These are phyloP conservation scores for Formica selysi DNA, from an alignment of 1,140 invertebrate genomes.

Conservation along the genomic window DNA sequence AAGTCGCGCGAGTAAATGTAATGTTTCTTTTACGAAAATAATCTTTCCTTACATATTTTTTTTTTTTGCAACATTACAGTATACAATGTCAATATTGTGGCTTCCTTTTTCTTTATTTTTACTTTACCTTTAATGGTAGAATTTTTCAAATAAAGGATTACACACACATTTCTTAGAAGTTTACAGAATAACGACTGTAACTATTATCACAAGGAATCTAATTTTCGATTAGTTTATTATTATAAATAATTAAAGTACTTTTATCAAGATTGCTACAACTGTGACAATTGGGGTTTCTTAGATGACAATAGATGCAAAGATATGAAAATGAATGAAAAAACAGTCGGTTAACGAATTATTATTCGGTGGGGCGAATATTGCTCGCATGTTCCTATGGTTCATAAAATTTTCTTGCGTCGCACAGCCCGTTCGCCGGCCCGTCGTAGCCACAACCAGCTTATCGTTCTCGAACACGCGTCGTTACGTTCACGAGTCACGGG, in stretches of 20 bases:
- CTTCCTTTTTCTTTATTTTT: too few species aligned
- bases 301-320: neutral
- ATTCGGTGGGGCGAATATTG: neutral
- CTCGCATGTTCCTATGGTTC: conserved; percentile 43
- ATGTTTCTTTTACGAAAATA: too few species aligned
- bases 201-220: neutral
- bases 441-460: conserved; percentile 62
- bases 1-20: too few species aligned
- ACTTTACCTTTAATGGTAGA: too few species aligned
- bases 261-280: neutral
- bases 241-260: neutral
- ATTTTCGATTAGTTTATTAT: neutral
- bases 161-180: neutral
- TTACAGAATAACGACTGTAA: neutral
- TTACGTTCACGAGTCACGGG: conserved; percentile 74
- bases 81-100: too few species aligned
- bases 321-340: neutral
- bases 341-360: conserved; percentile 41
- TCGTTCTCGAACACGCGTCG: conserved; percentile 72
- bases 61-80: too few species aligned
- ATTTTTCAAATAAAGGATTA: too few species aligned
- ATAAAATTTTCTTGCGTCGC: conserved; percentile 57
- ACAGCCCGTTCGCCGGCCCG: conserved; percentile 24
- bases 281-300: neutral
- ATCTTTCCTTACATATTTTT: too few species aligned